phyloP scores from a whole-genome alignment of 2,113 vertebrate genomes.

The Hippocampus guttulatus region DNA sequence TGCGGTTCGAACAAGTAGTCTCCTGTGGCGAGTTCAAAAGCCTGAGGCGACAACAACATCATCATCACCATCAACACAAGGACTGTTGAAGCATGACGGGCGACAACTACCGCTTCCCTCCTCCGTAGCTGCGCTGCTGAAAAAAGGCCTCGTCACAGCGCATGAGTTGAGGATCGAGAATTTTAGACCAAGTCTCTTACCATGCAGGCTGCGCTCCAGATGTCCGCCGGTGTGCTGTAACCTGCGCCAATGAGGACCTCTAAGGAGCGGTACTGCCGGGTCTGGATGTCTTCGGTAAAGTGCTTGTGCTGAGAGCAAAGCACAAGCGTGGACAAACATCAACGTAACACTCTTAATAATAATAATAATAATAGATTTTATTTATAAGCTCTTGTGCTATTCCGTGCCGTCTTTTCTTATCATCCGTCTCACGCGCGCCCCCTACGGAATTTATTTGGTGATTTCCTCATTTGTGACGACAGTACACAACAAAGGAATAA shows the following conservation, averaged over 20 bases:
- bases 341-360: too few species aligned
- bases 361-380: too few species aligned
- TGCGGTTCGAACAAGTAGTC: constrained; percentile 98
- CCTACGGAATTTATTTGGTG: too few species aligned
- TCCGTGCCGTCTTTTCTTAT: neutral
- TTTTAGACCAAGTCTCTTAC: constrained; percentile 63
- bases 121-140: neutral
- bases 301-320: constrained; percentile 82
- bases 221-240: constrained; percentile 92
- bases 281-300: constrained; percentile 98
- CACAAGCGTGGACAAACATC: neutral
- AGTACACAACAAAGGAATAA: too few species aligned
- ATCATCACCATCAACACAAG: constrained; percentile 1
- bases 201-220: constrained; percentile 99
- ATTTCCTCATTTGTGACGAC: too few species aligned
- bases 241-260: constrained; percentile 93
- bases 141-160: neutral
- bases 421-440: too few species aligned
- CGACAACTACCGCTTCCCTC: neutral
- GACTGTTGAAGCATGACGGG: too few species aligned
- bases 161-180: neutral
- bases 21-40: constrained; percentile 94
- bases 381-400: neutral
- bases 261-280: constrained; percentile 90
- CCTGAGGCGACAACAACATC: constrained; percentile 68